A percentile compares a stretch with the other conserved stretches of the same genome.
phyloP scores from a whole-genome alignment of 1,140 invertebrate species.

The Drosophila rufa region DNA sequence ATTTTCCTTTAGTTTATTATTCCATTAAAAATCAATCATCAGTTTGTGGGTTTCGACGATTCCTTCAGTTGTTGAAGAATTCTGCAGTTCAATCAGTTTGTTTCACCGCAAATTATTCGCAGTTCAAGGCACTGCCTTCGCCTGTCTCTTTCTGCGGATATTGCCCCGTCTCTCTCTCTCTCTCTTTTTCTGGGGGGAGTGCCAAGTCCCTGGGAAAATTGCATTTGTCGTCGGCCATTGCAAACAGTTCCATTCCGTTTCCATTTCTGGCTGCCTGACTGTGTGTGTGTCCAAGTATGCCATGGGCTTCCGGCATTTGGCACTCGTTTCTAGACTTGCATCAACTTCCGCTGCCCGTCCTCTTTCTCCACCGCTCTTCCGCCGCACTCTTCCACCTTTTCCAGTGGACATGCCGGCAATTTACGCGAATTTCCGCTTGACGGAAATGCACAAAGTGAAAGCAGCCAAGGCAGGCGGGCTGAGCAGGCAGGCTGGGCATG shows the following conservation, averaged over 20 bases:
- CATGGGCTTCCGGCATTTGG: slow-evolving; percentile 79
- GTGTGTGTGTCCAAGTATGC: slow-evolving; percentile 49
- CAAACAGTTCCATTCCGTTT: slow-evolving; percentile 53
- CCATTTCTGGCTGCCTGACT: slow-evolving; percentile 8
- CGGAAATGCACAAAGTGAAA: slow-evolving; percentile 83
- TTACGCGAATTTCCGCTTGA: slow-evolving; percentile 81
- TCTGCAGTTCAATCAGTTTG: slow-evolving; percentile 37
- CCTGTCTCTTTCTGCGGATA: slow-evolving; percentile 1
- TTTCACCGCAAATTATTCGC: slow-evolving; percentile 41
- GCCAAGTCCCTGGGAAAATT: slow-evolving; percentile 50
- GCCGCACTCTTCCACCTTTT: slow-evolving; percentile 6
- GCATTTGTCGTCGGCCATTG: slow-evolving; percentile 59
- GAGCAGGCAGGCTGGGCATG: slow-evolving; percentile 37
- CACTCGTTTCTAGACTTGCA: slow-evolving; percentile 83
- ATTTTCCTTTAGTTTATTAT: neutral
- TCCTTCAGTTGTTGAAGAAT: neutral
- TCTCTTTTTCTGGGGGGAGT: neutral
- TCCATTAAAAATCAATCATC: slow-evolving; percentile 19
- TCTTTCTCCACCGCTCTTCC: neutral
- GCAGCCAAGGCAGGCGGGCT: slow-evolving; percentile 40
- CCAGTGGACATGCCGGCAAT: slow-evolving; percentile 74
- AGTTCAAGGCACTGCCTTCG: slow-evolving; percentile 43
- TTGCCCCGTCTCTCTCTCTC: neutral
- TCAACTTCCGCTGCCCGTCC: slow-evolving; percentile 65
- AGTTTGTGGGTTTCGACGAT: neutral